These are phyloP conservation scores for Scaptodrosophila lebanonensis DNA, from an alignment of 1,140 invertebrate genomes.

Conservation along the genomic window DNA sequence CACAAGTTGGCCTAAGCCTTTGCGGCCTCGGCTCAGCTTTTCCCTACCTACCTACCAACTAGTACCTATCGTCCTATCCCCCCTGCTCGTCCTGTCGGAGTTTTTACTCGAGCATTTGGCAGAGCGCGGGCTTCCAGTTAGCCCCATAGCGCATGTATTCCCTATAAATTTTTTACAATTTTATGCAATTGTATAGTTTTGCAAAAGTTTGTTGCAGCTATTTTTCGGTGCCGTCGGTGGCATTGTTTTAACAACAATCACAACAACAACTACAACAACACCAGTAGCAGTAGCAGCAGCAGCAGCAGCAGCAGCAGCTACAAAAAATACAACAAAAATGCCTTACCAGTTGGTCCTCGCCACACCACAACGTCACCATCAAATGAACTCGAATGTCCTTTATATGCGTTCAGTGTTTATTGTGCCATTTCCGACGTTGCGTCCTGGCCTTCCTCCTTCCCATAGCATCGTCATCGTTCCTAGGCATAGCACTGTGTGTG, in stretches of 20 bases:
- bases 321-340: constrained; percentile 39
- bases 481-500: too few relatives aligned
- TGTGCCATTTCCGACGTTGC: constrained; percentile 61
- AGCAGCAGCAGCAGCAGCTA: constrained; percentile 5
- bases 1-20: too few relatives aligned
- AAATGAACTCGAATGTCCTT: constrained; percentile 72
- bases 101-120: constrained; percentile 15
- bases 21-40: too few relatives aligned
- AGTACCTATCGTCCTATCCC: too few relatives aligned
- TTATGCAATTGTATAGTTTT: constrained; percentile 74
- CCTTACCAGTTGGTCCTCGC: not conserved
- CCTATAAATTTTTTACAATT: constrained; percentile 74
- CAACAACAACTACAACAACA: constrained; percentile 34
- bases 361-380: constrained; percentile 53
- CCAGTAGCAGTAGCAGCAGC: constrained; percentile 11
- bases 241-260: constrained; percentile 60
- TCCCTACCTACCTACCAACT: too few relatives aligned
- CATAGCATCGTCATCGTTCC: too few relatives aligned
- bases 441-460: constrained; percentile 31
- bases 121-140: constrained; percentile 9
- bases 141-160: constrained; percentile 62
- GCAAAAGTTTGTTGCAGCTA: constrained; percentile 70
- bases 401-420: constrained; percentile 72
- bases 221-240: constrained; percentile 64
- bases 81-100: constrained; percentile 7